phyloP scores from a whole-genome alignment of 2,888 invertebrate species.

The Orchestes rusci region DNA sequence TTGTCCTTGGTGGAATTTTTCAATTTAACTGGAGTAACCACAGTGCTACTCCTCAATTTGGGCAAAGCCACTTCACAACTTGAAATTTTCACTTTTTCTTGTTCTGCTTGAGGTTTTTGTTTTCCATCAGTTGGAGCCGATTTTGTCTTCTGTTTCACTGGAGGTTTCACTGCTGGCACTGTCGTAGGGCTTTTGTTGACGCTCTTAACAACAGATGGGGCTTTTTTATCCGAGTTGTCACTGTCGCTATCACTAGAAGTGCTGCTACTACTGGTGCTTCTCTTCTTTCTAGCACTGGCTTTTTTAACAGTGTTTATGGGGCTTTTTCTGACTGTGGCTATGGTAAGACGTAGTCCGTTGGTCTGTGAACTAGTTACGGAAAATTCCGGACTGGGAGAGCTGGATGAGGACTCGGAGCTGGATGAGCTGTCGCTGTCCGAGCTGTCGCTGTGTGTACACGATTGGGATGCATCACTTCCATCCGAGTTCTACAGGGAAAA shows the following conservation, averaged over 20 bases:
- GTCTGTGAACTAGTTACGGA: conserved; percentile 55
- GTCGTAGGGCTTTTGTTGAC: not conserved
- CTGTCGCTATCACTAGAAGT: conserved; percentile 20
- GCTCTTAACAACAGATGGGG: not conserved
- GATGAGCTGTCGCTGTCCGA: conserved; percentile 43
- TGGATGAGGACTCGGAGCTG: conserved; percentile 40
- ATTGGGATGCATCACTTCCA: conserved; percentile 41
- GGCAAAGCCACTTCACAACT: conserved; percentile 38
- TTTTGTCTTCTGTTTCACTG: not conserved
- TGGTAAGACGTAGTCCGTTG: conserved; percentile 54
- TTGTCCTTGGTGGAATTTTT: not conserved
- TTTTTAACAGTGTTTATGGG: conserved; percentile 38
- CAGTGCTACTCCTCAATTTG: conserved; percentile 10
- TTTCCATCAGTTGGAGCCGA: not conserved
- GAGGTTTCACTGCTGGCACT: too few relatives aligned
- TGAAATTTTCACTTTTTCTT: too few relatives aligned
- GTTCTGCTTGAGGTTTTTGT: conserved; percentile 4
- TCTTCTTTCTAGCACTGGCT: conserved; percentile 9
- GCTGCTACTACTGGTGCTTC: conserved; percentile 17
- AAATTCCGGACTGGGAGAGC: conserved; percentile 48
- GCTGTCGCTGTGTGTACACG: conserved; percentile 42
- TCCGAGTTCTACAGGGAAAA: conserved; percentile 42
- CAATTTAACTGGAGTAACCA: too few relatives aligned
- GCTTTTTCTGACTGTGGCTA: conserved; percentile 49
- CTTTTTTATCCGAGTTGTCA: conserved; percentile 6